Evolutionary conservation across 2,797 vertebrate species (phyloP).

Genomic region (Cyprinodon diabolis): DNA sequence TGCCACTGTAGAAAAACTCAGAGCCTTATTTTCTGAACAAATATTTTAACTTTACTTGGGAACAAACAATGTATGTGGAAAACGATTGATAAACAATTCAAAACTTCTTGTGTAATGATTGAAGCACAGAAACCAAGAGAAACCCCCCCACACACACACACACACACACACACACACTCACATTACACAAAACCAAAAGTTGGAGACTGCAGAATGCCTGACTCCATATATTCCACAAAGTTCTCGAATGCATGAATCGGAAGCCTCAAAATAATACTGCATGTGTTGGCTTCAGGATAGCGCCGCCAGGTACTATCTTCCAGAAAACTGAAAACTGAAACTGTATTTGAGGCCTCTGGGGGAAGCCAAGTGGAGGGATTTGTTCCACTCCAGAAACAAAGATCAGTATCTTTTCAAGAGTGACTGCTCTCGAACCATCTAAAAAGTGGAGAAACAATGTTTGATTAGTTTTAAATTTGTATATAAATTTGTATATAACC

Average conservation of each 20-base stretch:
- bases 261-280: slow-evolving; percentile 4
- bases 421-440: slow-evolving; percentile 2
- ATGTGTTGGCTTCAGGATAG: neutral
- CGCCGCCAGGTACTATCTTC: neutral
- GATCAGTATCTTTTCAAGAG: neutral
- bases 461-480: neutral
- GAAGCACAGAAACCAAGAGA: too few relatives aligned
- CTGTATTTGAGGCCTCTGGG: neutral
- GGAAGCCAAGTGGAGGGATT: slow-evolving; percentile 6
- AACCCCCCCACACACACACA: too few relatives aligned
- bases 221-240: neutral
- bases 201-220: neutral
- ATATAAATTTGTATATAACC: too few relatives aligned
- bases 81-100: too few relatives aligned
- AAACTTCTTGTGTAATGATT: too few relatives aligned
- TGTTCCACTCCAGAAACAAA: slow-evolving; percentile 7
- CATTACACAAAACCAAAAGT: neutral
- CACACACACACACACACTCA: too few relatives aligned
- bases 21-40: too few relatives aligned
- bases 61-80: too few relatives aligned
- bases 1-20: too few relatives aligned
- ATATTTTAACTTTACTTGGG: too few relatives aligned
- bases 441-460: slow-evolving; percentile 1
- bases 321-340: neutral
- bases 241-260: neutral